Base-by-base conservation (phyloP, 2,113 vertebrate species). In the Parus major region DNA sequence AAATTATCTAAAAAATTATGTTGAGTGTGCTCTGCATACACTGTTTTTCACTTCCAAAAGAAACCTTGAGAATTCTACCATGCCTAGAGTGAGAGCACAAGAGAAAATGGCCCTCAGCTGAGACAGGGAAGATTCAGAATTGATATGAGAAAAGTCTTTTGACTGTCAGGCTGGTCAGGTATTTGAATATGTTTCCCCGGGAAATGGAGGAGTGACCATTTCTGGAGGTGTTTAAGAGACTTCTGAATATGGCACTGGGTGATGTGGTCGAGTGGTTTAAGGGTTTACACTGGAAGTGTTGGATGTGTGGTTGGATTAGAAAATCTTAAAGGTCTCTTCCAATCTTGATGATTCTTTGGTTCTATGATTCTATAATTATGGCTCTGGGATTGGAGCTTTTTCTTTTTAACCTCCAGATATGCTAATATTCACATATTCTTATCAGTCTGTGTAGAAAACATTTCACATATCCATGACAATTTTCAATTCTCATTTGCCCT, bases 1-100 rank as follows among this genome's bases (percentile, higher is more conserved):
- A 25, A 33, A 31, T 36, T 42, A 19, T 33, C 8, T 65, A 36
- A 50, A 57, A 70, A 28, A 24, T 11, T 33, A 2, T 88, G 5
- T 9, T 59, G 7, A 0, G 3, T 10, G 7, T 6, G 3, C 2
- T 72, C 15, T 77, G 4, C 11, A 18, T 52, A 23, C 28, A 3
- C 10, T 24, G 3, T 35, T 75, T 63, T 55, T 12, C 35, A 25
- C 78, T 81, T 57, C 49, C 16, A n/a, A 90, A 68, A 39, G 2
- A 65, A 52, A 21, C 2, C 7, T 19, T 17, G 8, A 42, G 31
- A 73, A 73, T 64, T 72, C 22, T 50, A 36, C 10, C 4, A 7
- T 2, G 3, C 5, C 27, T 56, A 12, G 4, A 50, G 17, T 42
- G 25, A 57, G 25, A 27, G 8, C 3, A 57, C 36, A 36, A 36